Evolutionary conservation across 92 coral and sea anemone genomes (phyloP), one percentile per base, ranked within the genome.

Genomic region (Heliopora coerulea): DNA sequence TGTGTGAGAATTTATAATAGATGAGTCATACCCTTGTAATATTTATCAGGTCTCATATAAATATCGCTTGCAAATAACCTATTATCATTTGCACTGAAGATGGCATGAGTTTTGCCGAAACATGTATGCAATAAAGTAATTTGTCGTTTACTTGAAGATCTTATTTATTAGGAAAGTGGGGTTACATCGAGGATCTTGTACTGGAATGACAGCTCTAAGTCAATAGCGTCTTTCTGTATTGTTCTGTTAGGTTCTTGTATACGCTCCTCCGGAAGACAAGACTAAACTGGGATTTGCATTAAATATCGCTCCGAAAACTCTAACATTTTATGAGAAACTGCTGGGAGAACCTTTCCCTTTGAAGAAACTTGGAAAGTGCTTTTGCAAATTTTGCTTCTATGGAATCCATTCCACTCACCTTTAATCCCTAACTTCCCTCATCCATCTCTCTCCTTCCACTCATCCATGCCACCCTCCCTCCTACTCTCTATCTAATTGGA

Each of bases 361-460:
- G 65, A 85, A 85, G 28, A 87, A 89, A 67, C 65, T 89, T 34
- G 91, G 96, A 87, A 70, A 73, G 96, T 66, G 17, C n/a, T 8
- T 37, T 37, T 37, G 4, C 6, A 4, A 37, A 4, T 4, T 37
- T 37, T 37, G 42, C 42, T 37, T 37, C n/a, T 37, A 8, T 46
- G 7, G 14, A 6, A 15, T 46, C 52, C 15, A 6, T 46, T 46
- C n/a, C 10, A 46, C n/a, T 15, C n/a, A n/a, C n/a, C n/a, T n/a
- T n/a, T n/a, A n/a, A n/a, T n/a, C n/a, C n/a, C n/a, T n/a, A n/a
- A n/a, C n/a, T n/a, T n/a, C n/a, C n/a, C n/a, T n/a, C n/a, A n/a
- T n/a, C 13, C 59, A 13, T n/a, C n/a, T 29, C 19, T 0, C 3
- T 28, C 7, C 65, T 1, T 59, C 19, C 29, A 15, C 17, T 24